Evolutionary conservation across 1,140 invertebrate species (phyloP).

Genomic region (Chironomus tepperi): DNA sequence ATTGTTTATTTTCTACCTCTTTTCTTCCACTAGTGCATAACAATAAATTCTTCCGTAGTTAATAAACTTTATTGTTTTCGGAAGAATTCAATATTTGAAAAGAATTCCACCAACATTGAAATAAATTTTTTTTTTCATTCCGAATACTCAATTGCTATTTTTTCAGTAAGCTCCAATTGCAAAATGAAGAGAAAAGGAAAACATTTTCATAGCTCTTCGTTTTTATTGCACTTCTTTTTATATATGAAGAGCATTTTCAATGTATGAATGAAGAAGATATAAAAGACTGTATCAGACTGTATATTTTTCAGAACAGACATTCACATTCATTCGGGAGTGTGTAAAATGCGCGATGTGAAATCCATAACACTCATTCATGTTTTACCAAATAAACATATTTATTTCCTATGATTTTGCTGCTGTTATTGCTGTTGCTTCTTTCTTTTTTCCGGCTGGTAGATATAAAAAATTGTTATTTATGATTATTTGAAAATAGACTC

Average conservation of each 20-base stretch:
- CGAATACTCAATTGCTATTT: too few species aligned
- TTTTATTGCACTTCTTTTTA: too few species aligned
- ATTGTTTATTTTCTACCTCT: neutral
- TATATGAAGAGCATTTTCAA: too few species aligned
- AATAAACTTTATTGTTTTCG: neutral
- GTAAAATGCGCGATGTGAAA: neutral
- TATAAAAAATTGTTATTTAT: constrained; percentile 7
- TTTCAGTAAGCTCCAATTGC: too few species aligned
- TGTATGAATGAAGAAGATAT: too few species aligned
- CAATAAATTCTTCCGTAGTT: neutral
- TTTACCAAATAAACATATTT: constrained; percentile 9
- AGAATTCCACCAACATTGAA: too few species aligned
- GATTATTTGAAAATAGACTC: neutral
- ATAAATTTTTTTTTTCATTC: too few species aligned
- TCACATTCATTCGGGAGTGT: neutral
- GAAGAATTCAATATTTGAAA: too few species aligned
- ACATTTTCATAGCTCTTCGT: too few species aligned
- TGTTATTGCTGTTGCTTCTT: neutral
- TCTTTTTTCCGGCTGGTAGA: neutral
- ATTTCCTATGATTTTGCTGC: neutral
- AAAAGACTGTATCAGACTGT: too few species aligned
- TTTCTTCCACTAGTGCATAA: neutral
- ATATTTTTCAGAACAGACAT: too few species aligned
- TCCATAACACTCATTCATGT: neutral
- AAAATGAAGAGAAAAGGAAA: too few species aligned